Conservation (phyloP, 2,797 vertebrate genomes). For the Microctenopoma stevenorrisi region DNA sequence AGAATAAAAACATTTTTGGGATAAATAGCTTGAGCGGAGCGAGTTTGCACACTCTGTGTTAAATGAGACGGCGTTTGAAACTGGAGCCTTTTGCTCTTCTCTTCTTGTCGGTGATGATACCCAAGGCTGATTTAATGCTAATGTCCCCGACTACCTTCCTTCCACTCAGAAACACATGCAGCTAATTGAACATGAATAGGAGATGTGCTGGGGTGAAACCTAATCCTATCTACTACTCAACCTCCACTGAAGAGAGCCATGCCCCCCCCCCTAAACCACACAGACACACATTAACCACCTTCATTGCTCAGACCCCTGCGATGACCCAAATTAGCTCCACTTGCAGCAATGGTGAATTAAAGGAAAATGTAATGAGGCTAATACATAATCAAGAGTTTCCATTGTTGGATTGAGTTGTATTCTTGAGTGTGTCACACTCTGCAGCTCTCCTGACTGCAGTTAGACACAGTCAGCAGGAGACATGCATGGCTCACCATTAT, state of each 20-base stretch:
- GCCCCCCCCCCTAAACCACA: slow-evolving; percentile 19
- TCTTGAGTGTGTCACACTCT: slow-evolving; percentile 31
- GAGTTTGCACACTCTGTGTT: slow-evolving; percentile 5
- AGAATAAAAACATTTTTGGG: slow-evolving; percentile 24
- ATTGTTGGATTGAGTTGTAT: slow-evolving; percentile 26
- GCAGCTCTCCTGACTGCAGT: slow-evolving; percentile 31
- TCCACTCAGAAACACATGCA: slow-evolving; percentile 76
- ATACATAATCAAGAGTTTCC: slow-evolving; percentile 32
- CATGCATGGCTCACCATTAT: slow-evolving; percentile 57
- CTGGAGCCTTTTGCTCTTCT: slow-evolving; percentile 28
- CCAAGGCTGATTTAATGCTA: slow-evolving; percentile 62
- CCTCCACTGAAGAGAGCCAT: slow-evolving; percentile 39
- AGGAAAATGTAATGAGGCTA: slow-evolving; percentile 46
- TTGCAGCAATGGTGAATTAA: slow-evolving; percentile 38
- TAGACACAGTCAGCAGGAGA: slow-evolving; percentile 50
- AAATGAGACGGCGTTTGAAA: slow-evolving; percentile 32
- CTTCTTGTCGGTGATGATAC: slow-evolving; percentile 49
- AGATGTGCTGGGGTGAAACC: slow-evolving; percentile 76
- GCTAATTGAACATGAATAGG: slow-evolving; percentile 82
- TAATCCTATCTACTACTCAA: slow-evolving; percentile 75
- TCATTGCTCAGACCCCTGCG: slow-evolving; percentile 60
- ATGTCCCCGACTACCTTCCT: slow-evolving; percentile 68
- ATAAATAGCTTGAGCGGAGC: slow-evolving; percentile 41
- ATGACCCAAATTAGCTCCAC: slow-evolving; percentile 72
- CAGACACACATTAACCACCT: slow-evolving; percentile 7